Evolutionary conservation across 2,888 invertebrate species (phyloP).

Genomic region (Sceliomorpha sp.): DNA sequence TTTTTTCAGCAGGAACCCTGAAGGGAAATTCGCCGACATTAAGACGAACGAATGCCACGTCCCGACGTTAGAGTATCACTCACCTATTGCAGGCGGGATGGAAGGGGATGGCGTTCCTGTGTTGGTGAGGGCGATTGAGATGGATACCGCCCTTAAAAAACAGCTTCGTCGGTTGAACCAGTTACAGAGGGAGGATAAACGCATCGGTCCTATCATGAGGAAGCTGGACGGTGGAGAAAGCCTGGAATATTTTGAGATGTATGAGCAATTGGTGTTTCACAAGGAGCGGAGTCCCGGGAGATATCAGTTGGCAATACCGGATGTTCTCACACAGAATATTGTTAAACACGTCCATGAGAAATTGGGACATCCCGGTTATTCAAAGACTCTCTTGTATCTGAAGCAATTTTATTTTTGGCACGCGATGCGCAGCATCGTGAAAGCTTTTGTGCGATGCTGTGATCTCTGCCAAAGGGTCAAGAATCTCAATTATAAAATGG

Average conservation of each 20-base stretch:
- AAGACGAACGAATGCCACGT: slow-evolving; percentile 4
- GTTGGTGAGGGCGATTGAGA: too few relatives aligned
- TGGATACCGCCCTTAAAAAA: too few relatives aligned
- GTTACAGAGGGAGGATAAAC: too few relatives aligned
- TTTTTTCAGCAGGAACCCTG: too few relatives aligned
- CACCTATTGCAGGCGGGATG: too few relatives aligned
- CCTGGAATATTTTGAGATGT: too few relatives aligned
- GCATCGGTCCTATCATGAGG: slow-evolving; percentile 9
- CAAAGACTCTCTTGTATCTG: slow-evolving; percentile 41
- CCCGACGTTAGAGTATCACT: background rate
- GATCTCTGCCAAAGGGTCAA: slow-evolving; percentile 23
- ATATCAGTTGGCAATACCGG: slow-evolving; percentile 36
- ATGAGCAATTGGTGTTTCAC: slow-evolving; percentile 43
- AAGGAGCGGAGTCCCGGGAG: background rate
- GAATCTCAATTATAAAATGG: slow-evolving; percentile 12
- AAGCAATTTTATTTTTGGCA: slow-evolving; percentile 45
- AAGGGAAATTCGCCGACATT: slow-evolving; percentile 28
- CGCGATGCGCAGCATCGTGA: slow-evolving; percentile 25
- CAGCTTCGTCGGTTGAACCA: too few relatives aligned
- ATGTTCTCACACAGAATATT: background rate
- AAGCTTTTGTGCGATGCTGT: slow-evolving; percentile 15
- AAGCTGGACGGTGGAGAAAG: slow-evolving; percentile 6
- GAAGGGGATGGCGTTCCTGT: too few relatives aligned
- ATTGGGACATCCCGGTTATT: slow-evolving; percentile 45
- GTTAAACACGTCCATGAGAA: slow-evolving; percentile 20